These are phyloP conservation scores for Xenotilapia flavipinnis DNA, from an alignment of 2,113 vertebrate genomes.

Conservation along the genomic window DNA sequence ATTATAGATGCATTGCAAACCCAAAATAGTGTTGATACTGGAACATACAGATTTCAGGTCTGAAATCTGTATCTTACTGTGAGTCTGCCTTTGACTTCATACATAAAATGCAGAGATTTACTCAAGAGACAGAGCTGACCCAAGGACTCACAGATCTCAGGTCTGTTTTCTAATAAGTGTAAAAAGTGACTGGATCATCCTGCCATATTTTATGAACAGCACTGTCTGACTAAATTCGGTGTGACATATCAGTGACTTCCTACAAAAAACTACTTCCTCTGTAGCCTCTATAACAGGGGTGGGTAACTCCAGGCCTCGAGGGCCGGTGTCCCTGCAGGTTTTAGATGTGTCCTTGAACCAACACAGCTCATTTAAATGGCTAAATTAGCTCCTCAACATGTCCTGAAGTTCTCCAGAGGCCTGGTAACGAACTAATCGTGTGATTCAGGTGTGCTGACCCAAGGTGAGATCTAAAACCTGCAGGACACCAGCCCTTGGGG, in stretches of 20 bases:
- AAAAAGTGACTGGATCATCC: accelerated
- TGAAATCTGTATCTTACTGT: accelerated
- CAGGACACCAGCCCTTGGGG: accelerated
- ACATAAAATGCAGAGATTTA: not conserved
- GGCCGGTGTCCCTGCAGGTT: not conserved
- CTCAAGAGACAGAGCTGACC: not conserved
- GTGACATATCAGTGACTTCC: not conserved
- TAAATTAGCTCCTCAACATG: not conserved
- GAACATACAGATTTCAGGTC: no score
- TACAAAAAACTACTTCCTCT: not conserved
- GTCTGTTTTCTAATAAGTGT: not conserved
- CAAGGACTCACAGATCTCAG: not conserved
- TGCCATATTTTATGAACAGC: not conserved
- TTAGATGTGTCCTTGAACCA: not conserved
- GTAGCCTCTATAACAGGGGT: accelerated
- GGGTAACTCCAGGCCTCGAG: accelerated
- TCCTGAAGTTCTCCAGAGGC: not conserved
- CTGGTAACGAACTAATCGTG: accelerated
- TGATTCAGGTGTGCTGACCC: not conserved
- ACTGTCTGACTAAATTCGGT: not conserved
- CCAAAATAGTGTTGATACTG: no score
- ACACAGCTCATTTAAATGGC: not conserved
- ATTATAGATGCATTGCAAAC: no score
- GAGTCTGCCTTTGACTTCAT: not conserved
- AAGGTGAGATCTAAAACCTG: not conserved